These are phyloP conservation scores for Caenorhabditis angaria DNA, from an alignment of 2,888 invertebrate genomes.

Conservation along the genomic window DNA sequence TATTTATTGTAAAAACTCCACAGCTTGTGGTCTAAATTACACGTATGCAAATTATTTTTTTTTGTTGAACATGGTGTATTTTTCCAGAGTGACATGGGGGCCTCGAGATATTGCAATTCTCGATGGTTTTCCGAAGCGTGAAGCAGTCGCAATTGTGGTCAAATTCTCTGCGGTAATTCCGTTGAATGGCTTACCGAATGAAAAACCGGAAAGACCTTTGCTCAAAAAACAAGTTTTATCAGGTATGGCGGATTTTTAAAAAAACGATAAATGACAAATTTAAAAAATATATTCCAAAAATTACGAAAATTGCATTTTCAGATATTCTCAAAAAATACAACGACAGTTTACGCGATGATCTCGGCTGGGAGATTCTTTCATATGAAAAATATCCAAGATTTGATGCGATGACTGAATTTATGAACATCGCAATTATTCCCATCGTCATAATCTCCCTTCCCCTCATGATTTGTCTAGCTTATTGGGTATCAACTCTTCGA, in stretches of 20 bases:
- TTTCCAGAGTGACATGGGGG: constrained; percentile 58
- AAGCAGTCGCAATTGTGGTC: constrained; percentile 59
- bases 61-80: background rate
- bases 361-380: constrained; percentile 66
- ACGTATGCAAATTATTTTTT: constrained; percentile 47
- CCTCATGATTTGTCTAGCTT: constrained; percentile 70
- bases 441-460: constrained; percentile 67
- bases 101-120: constrained; percentile 63
- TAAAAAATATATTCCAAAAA: constrained; percentile 5
- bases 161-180: constrained; percentile 66
- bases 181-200: constrained; percentile 46
- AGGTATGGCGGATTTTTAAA: constrained; percentile 44
- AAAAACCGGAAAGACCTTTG: constrained; percentile 56
- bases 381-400: constrained; percentile 67
- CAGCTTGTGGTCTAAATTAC: constrained; percentile 63
- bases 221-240: constrained; percentile 59
- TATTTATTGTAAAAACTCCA: constrained; percentile 64
- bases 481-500: constrained; percentile 62
- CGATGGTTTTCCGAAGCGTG: constrained; percentile 66
- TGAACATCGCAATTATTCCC: constrained; percentile 70
- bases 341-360: constrained; percentile 58
- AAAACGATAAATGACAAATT: background rate
- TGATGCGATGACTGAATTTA: constrained; percentile 68
- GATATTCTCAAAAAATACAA: constrained; percentile 61
- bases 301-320: too few relatives aligned